Percentiles rank a stretch among this genome's conserved stretches.
These are phyloP conservation scores for Hypercompe scribonia DNA, from an alignment of 2,888 invertebrate genomes.

Conservation along the genomic window DNA sequence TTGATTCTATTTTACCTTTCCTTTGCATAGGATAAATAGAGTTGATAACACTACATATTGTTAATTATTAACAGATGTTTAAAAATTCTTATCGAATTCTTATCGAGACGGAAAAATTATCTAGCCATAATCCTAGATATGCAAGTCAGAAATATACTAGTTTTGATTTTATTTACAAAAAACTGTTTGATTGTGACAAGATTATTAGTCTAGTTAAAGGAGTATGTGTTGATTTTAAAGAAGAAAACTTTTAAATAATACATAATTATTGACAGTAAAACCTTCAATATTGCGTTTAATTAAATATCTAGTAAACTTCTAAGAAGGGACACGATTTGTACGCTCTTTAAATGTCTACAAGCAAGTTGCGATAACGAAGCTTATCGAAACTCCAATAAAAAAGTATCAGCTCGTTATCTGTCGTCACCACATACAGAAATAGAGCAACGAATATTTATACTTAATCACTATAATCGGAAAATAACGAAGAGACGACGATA, in stretches of 20 bases:
- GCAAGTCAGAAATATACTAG: too few relatives aligned
- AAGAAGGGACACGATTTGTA: neutral
- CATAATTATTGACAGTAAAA: neutral
- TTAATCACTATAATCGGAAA: slow-evolving; percentile 76
- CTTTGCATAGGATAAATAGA: too few relatives aligned
- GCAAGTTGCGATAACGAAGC: slow-evolving; percentile 55
- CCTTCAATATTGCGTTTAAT: neutral
- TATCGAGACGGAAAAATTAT: too few relatives aligned
- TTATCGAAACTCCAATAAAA: slow-evolving; percentile 57
- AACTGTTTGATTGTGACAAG: too few relatives aligned
- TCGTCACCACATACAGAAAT: slow-evolving; percentile 55
- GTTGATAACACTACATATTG: too few relatives aligned
- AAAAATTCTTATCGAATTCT: too few relatives aligned
- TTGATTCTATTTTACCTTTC: too few relatives aligned
- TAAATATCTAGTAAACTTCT: neutral
- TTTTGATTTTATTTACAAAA: too few relatives aligned
- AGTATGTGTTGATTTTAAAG: neutral
- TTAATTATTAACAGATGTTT: too few relatives aligned
- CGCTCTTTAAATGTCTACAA: slow-evolving; percentile 33
- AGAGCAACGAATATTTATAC: slow-evolving; percentile 64
- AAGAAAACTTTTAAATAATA: too few relatives aligned
- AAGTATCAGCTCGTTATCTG: slow-evolving; percentile 55
- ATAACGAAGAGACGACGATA: slow-evolving; percentile 74
- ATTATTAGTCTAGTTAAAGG: too few relatives aligned
- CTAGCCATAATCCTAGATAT: too few relatives aligned